Percentiles rank a stretch among this genome's conserved stretches.
These are phyloP conservation scores for Pteromalus puparum DNA, from an alignment of 1,140 invertebrate genomes.

Conservation along the genomic window DNA sequence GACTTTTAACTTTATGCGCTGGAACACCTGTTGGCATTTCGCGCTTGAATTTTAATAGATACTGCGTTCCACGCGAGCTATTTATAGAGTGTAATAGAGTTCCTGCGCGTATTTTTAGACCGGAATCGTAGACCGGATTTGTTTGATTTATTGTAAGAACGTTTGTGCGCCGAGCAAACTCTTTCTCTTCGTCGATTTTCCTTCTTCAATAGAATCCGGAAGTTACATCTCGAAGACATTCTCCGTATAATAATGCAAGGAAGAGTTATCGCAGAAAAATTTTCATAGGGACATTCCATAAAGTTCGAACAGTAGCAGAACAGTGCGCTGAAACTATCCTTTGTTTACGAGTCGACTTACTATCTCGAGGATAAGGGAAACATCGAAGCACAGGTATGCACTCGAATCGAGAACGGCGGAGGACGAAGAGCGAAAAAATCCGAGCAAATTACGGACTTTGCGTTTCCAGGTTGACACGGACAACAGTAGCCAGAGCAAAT, in stretches of 20 bases:
- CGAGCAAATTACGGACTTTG: slow-evolving; percentile 45
- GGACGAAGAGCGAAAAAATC: not conserved
- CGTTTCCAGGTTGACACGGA: slow-evolving; percentile 40
- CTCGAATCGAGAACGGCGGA: slow-evolving; percentile 4
- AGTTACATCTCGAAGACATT: not conserved
- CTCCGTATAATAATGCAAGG: not conserved
- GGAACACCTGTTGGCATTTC: not conserved
- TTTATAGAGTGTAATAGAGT: not conserved
- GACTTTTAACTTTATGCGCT: not conserved
- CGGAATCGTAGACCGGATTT: not conserved
- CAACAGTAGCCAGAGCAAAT: slow-evolving; percentile 43
- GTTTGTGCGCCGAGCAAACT: not conserved
- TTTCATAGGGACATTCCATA: not conserved
- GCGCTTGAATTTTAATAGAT: slow-evolving; percentile 1
- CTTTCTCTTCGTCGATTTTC: not conserved
- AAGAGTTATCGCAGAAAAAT: not conserved
- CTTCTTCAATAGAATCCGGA: too few relatives aligned
- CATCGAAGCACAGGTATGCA: slow-evolving; percentile 40
- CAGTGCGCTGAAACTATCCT: not conserved
- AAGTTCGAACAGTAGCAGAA: slow-evolving; percentile 8
- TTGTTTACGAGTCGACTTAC: slow-evolving; percentile 30
- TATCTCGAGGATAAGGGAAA: slow-evolving; percentile 43
- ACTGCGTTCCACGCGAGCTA: not conserved
- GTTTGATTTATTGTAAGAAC: not conserved
- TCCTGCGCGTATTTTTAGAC: not conserved